These are phyloP conservation scores for Masticophis lateralis DNA, from an alignment of 2,797 vertebrate species.

Conservation along the genomic window DNA sequence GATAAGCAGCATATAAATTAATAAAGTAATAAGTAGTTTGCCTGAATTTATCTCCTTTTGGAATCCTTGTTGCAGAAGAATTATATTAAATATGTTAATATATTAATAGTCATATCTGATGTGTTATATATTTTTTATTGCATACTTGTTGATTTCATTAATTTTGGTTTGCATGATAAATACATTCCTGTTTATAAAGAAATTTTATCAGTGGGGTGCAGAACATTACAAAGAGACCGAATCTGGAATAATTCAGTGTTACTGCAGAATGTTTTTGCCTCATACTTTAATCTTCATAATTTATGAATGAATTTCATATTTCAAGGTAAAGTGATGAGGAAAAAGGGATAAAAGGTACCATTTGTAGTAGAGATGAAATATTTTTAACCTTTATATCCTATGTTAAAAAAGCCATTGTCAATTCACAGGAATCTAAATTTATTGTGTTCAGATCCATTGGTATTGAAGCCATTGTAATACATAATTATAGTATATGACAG, in stretches of 20 bases:
- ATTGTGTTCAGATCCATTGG: neutral
- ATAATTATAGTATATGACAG: neutral
- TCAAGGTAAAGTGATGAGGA: neutral
- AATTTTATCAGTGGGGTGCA: neutral
- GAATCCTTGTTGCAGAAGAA: neutral
- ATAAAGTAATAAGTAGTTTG: neutral
- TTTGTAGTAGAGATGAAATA: neutral
- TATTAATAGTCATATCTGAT: neutral
- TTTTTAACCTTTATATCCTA: conserved; percentile 4
- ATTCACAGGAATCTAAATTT: neutral
- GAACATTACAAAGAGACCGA: neutral
- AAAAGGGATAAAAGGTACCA: neutral
- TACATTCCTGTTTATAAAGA: neutral
- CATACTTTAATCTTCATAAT: conserved; percentile 34
- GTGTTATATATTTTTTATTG: neutral
- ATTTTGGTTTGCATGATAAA: neutral
- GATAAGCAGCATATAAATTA: neutral
- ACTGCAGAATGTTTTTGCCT: neutral
- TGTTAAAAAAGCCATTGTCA: neutral
- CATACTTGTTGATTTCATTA: neutral
- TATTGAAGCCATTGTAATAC: conserved; percentile 7
- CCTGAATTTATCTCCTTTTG: neutral
- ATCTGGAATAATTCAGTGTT: conserved; percentile 30
- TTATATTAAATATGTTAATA: neutral
- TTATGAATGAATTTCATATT: conserved; percentile 30